Evolutionary conservation across 2,888 invertebrate genomes (phyloP), one percentile per base, ranked within the genome.

Genomic region (Empis livida): DNA sequence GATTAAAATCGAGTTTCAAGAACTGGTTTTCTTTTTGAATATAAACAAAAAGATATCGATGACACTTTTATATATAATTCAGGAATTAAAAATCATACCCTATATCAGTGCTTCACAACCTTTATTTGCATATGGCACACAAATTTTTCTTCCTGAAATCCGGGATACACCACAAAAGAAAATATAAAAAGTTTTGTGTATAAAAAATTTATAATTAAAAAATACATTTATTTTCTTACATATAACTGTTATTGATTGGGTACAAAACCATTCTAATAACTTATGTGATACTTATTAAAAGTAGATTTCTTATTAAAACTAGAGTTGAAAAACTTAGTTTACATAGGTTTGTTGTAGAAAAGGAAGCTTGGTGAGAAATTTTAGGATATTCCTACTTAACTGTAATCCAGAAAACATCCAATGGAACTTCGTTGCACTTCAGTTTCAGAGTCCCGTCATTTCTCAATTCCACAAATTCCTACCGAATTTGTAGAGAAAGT

Each of bases 261-360:
- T 32, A 32, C 32, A 32, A 32, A 32, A 5, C 32, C 13, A 20
- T 20, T 20, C 20, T 5, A 32, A 32, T 32, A 32, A 32, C 10
- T 32, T 5, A 32, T 13, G 32, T 32, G 27, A 43, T 14, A 27
- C 27, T n/a, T n/a, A n/a, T n/a, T n/a, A n/a, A n/a, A n/a, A n/a
- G n/a, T n/a, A n/a, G 8, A 42, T 43, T 43, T 43, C 30, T 43
- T 13, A 43, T 43, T 43, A 44, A 44, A 14, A 38, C 37, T 38
- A 35, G 11, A 44, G 9, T n/a, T 23, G 44, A 44, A 37, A 44
- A 32, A 44, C 37, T 35, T 44, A 37, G 23, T 37, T 44, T 37
- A 44, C 44, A 44, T 14, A 44, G 20, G 31, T 17, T 37, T 44
- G 44, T 44, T 35, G 44, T 44, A 15, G 31, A 44, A 35, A 44